Evolutionary conservation across 2,113 vertebrate genomes (phyloP).

Genomic region (Oreotrochilus melanogaster): DNA sequence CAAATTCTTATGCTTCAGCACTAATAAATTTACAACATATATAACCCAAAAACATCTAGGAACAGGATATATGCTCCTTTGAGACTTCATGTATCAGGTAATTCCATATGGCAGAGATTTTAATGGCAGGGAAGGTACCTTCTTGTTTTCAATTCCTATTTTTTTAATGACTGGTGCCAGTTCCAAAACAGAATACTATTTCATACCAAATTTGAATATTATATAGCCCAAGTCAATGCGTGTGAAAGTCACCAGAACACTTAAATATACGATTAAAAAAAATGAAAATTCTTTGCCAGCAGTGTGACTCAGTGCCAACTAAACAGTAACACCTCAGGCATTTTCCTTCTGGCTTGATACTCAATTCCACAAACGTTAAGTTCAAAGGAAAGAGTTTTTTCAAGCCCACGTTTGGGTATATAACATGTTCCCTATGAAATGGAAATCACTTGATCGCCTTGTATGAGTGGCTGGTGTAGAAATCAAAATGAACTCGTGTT

Average conservation of each 20-base stretch:
- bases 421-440: not conserved
- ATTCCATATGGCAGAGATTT: not conserved
- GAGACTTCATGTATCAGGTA: not conserved
- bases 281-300: not conserved
- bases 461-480: not conserved
- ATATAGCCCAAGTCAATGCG: not conserved
- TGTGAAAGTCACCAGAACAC: not conserved
- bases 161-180: not conserved
- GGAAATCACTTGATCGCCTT: conserved; percentile 18
- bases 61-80: not conserved
- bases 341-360: conserved; percentile 35
- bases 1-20: not conserved
- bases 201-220: not conserved
- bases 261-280: not conserved
- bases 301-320: conserved; percentile 42
- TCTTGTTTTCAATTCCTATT: not conserved
- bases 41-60: not conserved
- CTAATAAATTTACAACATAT: not conserved
- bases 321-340: conserved; percentile 45
- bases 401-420: not conserved
- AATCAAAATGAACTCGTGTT: not conserved
- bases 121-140: not conserved
- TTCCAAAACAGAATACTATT: not conserved
- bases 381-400: conserved; percentile 41
- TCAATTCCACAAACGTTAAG: not conserved